phyloP scores from a whole-genome alignment of 2,888 invertebrate genomes.

The Tribolium freemani region DNA sequence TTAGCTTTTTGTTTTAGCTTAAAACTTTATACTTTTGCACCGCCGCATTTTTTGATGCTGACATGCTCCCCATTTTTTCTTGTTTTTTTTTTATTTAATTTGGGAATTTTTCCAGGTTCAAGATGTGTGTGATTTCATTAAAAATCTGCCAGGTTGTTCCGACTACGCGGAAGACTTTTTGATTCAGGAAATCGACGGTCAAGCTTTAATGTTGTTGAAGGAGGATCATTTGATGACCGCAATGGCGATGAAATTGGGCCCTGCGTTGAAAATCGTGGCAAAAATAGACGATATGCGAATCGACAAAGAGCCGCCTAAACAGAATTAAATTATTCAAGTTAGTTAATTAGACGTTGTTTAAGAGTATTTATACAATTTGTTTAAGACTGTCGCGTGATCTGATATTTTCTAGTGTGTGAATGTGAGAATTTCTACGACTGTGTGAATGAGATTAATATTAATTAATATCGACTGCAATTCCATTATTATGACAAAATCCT shows the following conservation, averaged over 20 bases:
- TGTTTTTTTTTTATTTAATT: neutral
- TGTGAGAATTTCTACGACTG: neutral
- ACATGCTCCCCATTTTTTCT: too few species aligned
- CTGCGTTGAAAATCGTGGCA: constrained; percentile 95
- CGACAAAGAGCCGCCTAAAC: constrained; percentile 70
- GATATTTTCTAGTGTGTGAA: constrained; percentile 30
- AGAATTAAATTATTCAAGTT: constrained; percentile 49
- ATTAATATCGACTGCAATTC: neutral
- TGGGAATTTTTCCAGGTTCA: constrained; percentile 73
- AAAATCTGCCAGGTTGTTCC: constrained; percentile 89
- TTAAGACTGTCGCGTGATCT: constrained; percentile 44
- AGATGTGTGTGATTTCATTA: constrained; percentile 92
- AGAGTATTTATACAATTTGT: constrained; percentile 31
- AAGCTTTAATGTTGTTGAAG: constrained; percentile 90
- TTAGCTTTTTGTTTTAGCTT: too few species aligned
- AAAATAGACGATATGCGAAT: constrained; percentile 88
- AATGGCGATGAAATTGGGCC: constrained; percentile 95
- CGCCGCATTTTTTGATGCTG: too few species aligned
- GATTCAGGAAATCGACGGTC: constrained; percentile 96
- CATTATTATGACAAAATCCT: constrained; percentile 3
- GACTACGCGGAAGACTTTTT: constrained; percentile 96
- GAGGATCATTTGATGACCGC: constrained; percentile 96
- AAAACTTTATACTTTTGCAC: too few species aligned
- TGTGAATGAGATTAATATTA: neutral
- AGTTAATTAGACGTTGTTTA: constrained; percentile 16